A percentile compares a stretch with the other conserved stretches of the same genome.
Conservation (phyloP, 2,888 invertebrate genomes). For the Arrhopalites spinosus region DNA sequence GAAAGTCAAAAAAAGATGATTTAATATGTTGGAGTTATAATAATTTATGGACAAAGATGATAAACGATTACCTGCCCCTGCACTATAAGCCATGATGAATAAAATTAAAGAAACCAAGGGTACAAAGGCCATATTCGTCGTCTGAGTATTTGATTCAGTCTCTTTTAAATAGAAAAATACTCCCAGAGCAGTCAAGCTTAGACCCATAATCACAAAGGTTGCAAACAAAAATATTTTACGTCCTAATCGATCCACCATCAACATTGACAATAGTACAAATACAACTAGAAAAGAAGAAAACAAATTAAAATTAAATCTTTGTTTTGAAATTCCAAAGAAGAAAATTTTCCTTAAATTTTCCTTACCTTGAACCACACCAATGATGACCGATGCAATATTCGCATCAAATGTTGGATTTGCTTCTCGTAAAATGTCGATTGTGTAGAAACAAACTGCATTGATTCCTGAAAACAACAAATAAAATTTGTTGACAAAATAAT, state of each 20-base stretch:
- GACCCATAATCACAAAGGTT: constrained; percentile 74
- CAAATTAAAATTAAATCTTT: too few relatives aligned
- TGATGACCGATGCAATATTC: constrained; percentile 65
- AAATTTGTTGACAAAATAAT: too few relatives aligned
- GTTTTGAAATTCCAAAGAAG: too few relatives aligned
- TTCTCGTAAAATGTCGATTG: constrained; percentile 72
- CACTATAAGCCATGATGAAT: constrained; percentile 77
- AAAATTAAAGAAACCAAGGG: constrained; percentile 74
- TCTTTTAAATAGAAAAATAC: constrained; percentile 69
- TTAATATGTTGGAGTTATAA: too few relatives aligned
- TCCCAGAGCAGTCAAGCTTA: constrained; percentile 72
- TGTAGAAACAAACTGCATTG: constrained; percentile 82
- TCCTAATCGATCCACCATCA: constrained; percentile 79
- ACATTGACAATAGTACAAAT: constrained; percentile 63
- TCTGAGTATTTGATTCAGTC: constrained; percentile 35
- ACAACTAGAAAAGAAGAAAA: constrained; percentile 65
- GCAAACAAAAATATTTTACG: constrained; percentile 76
- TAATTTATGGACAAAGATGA: too few relatives aligned
- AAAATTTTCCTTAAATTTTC: too few relatives aligned
- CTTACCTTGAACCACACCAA: constrained; percentile 60
- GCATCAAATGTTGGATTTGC: constrained; percentile 67
- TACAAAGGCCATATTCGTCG: constrained; percentile 68
- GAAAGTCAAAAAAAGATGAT: neutral
- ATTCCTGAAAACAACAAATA: constrained; percentile 65
- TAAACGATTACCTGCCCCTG: constrained; percentile 31